These are phyloP conservation scores for Glaucomys volans DNA, from an alignment of 2,113 vertebrate species.

Conservation along the genomic window DNA sequence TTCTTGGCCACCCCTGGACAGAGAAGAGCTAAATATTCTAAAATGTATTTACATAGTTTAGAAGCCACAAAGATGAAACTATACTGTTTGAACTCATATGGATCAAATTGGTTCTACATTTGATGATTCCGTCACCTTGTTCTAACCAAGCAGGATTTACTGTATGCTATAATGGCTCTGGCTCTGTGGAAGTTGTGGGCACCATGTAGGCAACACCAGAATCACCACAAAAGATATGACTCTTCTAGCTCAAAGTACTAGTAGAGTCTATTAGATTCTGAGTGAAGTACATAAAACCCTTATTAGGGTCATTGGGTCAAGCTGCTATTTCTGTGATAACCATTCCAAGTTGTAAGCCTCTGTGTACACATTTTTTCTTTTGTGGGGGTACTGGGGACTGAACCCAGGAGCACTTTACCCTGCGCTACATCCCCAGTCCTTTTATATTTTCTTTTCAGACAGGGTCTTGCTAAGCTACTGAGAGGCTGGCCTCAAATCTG, in stretches of 20 bases:
- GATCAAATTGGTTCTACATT: neutral
- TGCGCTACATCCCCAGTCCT: no score
- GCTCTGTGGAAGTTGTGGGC: neutral
- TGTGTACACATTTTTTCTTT: neutral
- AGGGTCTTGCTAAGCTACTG: no score
- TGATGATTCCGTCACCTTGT: neutral
- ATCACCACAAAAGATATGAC: neutral
- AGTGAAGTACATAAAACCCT: neutral
- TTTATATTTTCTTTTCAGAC: no score
- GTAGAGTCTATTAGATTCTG: neutral
- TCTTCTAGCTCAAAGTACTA: conserved; percentile 11
- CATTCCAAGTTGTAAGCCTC: neutral
- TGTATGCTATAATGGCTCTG: neutral
- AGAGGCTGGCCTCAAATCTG: no score
- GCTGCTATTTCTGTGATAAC: conserved; percentile 21
- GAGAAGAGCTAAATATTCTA: neutral
- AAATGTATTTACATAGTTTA: conserved; percentile 32
- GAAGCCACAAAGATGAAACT: neutral
- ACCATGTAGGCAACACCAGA: neutral
- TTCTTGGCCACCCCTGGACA: neutral
- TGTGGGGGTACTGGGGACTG: no score
- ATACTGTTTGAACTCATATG: neutral
- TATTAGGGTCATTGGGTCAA: neutral
- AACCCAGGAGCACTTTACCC: no score
- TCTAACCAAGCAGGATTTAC: neutral